Percentiles rank a stretch among this genome's conserved stretches.
Conservation (phyloP, 2,888 invertebrate species). For the Bimastos eiseni region DNA sequence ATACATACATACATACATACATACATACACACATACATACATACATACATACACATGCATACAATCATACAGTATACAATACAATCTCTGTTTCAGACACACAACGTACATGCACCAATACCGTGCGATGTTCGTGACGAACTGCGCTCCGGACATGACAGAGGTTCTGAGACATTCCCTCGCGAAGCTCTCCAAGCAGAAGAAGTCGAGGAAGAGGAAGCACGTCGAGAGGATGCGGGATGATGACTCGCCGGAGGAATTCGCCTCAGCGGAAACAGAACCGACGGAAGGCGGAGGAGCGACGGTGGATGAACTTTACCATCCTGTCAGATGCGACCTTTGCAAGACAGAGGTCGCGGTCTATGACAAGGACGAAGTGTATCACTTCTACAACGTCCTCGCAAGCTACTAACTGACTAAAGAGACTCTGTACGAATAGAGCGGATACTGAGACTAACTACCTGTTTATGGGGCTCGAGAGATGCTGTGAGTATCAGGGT, state of each 20-base stretch:
- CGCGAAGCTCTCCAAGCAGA: conserved; percentile 49
- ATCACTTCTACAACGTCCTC: conserved; percentile 68
- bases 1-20: too few relatives aligned
- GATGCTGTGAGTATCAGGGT: too few relatives aligned
- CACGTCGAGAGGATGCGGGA: neutral
- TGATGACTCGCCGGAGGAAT: neutral
- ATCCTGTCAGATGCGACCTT: conserved; percentile 65
- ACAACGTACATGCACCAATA: conserved; percentile 66
- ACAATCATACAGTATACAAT: too few relatives aligned
- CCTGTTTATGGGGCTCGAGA: too few relatives aligned
- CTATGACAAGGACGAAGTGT: conserved; percentile 67
- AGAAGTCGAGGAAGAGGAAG: conserved; percentile 43
- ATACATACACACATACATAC: too few relatives aligned
- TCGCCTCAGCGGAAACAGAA: neutral
- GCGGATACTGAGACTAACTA: neutral
- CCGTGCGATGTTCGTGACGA: conserved; percentile 69
- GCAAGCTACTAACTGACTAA: conserved; percentile 38
- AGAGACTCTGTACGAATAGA: neutral
- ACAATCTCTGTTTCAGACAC: conserved; percentile 59
- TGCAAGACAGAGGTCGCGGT: conserved; percentile 68
- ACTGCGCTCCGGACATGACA: conserved; percentile 64
- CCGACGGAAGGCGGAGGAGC: neutral
- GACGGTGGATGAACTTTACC: conserved; percentile 59
- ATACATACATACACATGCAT: too few relatives aligned
- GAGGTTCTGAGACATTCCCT: conserved; percentile 54